phyloP scores from a whole-genome alignment of 2,113 vertebrate genomes.

The Mirza zaza region DNA sequence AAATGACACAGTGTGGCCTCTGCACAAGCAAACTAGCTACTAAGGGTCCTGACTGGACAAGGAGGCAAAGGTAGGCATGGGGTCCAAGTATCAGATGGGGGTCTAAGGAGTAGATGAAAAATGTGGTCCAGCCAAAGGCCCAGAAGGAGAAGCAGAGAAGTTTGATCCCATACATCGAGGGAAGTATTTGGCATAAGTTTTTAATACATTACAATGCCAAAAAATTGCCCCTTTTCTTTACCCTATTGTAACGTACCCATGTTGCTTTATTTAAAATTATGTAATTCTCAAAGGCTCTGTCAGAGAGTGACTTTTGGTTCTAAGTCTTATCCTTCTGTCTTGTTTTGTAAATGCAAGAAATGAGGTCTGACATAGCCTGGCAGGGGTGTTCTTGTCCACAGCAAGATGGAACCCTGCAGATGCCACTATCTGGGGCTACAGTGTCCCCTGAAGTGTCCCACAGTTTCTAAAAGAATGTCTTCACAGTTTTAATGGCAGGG shows the following conservation, averaged over 20 bases:
- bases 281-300: neutral
- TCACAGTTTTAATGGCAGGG: neutral
- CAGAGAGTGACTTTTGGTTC: neutral
- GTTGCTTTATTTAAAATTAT: neutral
- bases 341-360: neutral
- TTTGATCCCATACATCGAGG: neutral
- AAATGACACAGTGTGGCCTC: neutral
- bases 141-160: neutral
- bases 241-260: neutral
- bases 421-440: neutral
- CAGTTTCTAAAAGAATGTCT: neutral
- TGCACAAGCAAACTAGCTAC: neutral
- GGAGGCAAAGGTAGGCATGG: neutral
- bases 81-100: neutral
- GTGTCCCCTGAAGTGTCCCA: neutral
- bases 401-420: neutral
- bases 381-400: neutral
- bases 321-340: neutral
- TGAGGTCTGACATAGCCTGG: neutral
- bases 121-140: neutral
- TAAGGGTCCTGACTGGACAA: neutral
- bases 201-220: neutral
- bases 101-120: neutral
- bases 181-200: neutral
- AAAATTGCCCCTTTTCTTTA: neutral